Conservation (phyloP, 2,888 invertebrate genomes). For the Ctena decussata region DNA sequence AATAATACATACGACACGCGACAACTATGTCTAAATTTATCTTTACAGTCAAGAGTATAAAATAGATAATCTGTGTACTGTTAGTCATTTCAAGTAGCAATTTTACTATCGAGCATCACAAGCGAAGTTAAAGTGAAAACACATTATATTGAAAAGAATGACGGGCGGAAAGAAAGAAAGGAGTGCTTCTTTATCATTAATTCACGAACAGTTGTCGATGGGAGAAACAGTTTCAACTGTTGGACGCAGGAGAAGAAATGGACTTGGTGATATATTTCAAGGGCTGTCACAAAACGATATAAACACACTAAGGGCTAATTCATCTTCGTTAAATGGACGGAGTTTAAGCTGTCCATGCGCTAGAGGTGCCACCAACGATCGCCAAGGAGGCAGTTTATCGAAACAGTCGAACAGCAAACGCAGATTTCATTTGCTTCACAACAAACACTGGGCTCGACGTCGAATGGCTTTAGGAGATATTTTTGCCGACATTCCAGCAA, state of each 20-base stretch:
- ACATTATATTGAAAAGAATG: no score
- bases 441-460: neutral
- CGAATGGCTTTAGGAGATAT: slow-evolving; percentile 27
- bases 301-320: slow-evolving; percentile 6
- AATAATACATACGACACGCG: neutral
- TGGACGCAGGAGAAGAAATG: slow-evolving; percentile 18
- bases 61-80: neutral
- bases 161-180: neutral
- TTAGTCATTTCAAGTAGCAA: neutral
- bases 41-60: neutral
- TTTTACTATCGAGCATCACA: neutral
- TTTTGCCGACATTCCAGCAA: slow-evolving; percentile 1
- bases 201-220: neutral
- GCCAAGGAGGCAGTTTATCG: neutral
- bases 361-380: no score
- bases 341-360: neutral
- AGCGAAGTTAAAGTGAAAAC: no score
- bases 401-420: neutral
- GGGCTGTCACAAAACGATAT: slow-evolving; percentile 12
- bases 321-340: neutral
- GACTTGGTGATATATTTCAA: slow-evolving; percentile 42
- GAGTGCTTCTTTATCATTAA: neutral
- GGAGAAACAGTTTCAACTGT: neutral
- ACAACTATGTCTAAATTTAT: neutral
- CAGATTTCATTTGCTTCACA: neutral